Evolutionary conservation across 2,113 vertebrate species (phyloP).

Genomic region (Anthoscopus minutus): DNA sequence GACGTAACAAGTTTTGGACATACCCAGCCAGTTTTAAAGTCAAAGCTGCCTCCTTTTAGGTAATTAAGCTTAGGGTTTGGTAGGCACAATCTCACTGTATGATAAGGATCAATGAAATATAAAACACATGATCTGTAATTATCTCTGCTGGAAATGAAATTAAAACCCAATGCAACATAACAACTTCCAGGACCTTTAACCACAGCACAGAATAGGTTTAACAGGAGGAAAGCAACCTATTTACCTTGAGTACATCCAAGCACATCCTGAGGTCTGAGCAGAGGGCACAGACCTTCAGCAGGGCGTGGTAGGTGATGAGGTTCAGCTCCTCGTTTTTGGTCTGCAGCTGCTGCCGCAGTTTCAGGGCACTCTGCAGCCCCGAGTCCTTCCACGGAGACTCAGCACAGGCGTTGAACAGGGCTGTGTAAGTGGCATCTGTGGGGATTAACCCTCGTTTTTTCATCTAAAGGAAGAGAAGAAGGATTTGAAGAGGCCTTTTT

Average conservation of each 20-base stretch:
- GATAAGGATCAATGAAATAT: background rate
- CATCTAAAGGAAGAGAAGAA: slow-evolving; percentile 74
- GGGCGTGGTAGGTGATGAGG: slow-evolving; percentile 82
- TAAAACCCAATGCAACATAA: fast-evolving
- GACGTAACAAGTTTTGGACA: background rate
- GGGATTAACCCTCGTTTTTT: slow-evolving; percentile 86
- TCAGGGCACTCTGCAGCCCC: slow-evolving; percentile 81
- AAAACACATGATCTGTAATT: background rate
- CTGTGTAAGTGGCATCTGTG: slow-evolving; percentile 85
- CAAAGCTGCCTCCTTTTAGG: background rate
- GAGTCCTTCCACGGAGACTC: slow-evolving; percentile 81
- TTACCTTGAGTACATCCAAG: slow-evolving; percentile 84
- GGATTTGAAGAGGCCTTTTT: background rate
- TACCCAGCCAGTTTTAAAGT: background rate
- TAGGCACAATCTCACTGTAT: fast-evolving
- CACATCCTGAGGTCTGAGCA: slow-evolving; percentile 82
- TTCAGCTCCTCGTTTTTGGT: slow-evolving; percentile 76
- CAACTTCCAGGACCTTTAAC: background rate
- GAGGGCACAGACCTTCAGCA: slow-evolving; percentile 83
- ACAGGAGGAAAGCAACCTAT: fast-evolving
- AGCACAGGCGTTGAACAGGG: slow-evolving; percentile 91
- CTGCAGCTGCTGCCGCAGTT: slow-evolving; percentile 80
- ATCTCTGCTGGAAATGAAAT: background rate
- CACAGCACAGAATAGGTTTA: background rate
- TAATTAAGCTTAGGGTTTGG: background rate